Conservation (phyloP, 2,113 vertebrate species). For the Ctenomys sociabilis region DNA sequence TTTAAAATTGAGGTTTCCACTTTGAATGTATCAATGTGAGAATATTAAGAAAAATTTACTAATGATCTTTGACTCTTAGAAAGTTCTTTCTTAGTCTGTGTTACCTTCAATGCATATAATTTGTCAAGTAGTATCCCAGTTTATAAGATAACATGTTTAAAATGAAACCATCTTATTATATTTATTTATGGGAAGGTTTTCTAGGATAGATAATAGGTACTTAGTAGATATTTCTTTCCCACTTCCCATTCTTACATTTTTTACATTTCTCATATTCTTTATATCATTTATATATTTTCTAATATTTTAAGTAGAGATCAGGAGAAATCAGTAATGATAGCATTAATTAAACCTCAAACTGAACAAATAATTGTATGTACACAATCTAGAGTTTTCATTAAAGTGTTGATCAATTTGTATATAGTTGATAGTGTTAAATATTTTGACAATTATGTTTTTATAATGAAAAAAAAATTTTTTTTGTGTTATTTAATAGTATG, state of each 20-base stretch:
- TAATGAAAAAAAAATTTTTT: background rate
- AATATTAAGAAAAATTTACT: background rate
- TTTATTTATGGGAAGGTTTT: background rate
- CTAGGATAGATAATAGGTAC: background rate
- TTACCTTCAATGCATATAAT: background rate
- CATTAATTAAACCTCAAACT: background rate
- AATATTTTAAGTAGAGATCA: conserved; percentile 4
- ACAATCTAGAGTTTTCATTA: background rate
- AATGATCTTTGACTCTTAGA: background rate
- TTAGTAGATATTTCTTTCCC: background rate
- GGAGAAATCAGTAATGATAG: background rate
- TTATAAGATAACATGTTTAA: background rate
- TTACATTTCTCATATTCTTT: background rate
- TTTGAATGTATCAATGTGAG: background rate
- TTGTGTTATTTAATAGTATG: background rate
- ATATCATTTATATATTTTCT: conserved; percentile 7
- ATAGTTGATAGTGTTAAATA: background rate
- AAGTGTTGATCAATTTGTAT: background rate
- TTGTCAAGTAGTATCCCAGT: background rate
- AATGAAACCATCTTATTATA: background rate
- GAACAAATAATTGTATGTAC: background rate
- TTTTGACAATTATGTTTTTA: conserved; percentile 21
- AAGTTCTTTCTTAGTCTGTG: background rate
- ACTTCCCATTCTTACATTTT: background rate
- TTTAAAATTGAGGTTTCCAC: background rate